Base-by-base conservation (phyloP, 2,113 vertebrate species). In the Zootoca vivipara region DNA sequence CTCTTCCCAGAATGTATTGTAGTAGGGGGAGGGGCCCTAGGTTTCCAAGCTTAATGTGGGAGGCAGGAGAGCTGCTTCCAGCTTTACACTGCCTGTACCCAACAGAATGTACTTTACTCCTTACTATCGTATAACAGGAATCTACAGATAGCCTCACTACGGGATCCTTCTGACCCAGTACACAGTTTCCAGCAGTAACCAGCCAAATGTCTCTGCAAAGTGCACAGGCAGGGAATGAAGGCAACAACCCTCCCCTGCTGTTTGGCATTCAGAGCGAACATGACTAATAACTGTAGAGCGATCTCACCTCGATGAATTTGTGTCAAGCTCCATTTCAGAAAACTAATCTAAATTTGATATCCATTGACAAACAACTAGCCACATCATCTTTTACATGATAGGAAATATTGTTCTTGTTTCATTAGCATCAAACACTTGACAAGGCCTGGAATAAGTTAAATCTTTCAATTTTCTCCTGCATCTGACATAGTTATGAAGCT, bases 401-500 rank as follows among this genome's bases (percentile, higher is more conserved):
- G 46, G 40, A 77, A 77, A 26, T 13, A 7, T 5, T 26, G 15
- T 52, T 52, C 40, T 40, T 1, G 18, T 30, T 88, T 83, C 74
- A 83, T 88, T 83, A 38, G 80, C 18, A 40, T 26, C 22, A 9
- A 28, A 35, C 10, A 7, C 22, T 40, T n/a, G 56, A 72, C 28
- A 42, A 91, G 89, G 87, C 87, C 89, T 90, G 86, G 87, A 91
- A 92, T 87, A 93, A 93, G 69, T 70, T 78, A 62, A 62, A 86
- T 58, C 3, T 84, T 92, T 93, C 85, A 87, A 72, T 86, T 94
- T 94, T 92, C 62, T 77, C 93, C 89, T 87, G 87, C 89, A 85
- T 88, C 86, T 69, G 82, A 26, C 85, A 85, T 35, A 87, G 83
- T 1, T 67, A 90, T 91, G 15, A 92, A 92, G 64, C 89, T 3